phyloP scores from a whole-genome alignment of 2,113 vertebrate genomes.

The Lycaon pictus region DNA sequence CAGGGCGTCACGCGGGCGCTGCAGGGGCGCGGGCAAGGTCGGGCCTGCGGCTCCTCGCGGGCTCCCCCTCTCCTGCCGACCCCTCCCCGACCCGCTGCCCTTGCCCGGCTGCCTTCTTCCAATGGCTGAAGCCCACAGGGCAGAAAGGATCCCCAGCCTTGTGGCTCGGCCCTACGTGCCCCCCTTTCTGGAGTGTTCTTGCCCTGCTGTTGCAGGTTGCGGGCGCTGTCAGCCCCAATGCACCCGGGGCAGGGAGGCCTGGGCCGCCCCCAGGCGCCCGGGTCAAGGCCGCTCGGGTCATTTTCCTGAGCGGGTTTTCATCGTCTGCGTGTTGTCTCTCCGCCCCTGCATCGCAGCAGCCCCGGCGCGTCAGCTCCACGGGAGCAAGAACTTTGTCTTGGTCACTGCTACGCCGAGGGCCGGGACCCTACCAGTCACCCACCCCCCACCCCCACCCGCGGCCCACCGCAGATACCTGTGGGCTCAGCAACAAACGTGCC shows the following conservation, averaged over 20 bases:
- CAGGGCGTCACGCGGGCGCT: too few relatives aligned
- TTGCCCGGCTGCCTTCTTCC: not conserved
- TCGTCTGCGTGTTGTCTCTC: not conserved
- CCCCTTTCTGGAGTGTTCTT: not conserved
- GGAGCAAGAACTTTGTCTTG: not conserved
- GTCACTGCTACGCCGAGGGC: not conserved
- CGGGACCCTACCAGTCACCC: not conserved
- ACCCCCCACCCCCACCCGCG: too few relatives aligned
- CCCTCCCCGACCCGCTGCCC: not conserved
- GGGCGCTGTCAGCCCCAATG: not conserved
- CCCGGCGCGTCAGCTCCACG: not conserved
- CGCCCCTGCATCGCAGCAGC: not conserved
- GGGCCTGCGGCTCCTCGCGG: too few relatives aligned
- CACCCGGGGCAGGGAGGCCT: not conserved
- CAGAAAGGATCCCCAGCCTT: not conserved
- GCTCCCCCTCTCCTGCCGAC: too few relatives aligned
- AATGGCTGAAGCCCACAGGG: not conserved
- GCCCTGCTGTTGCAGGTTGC: not conserved
- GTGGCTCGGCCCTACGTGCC: not conserved
- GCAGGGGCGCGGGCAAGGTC: too few relatives aligned
- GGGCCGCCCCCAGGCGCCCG: too few relatives aligned
- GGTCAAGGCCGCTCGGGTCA: too few relatives aligned
- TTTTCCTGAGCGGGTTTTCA: not conserved
- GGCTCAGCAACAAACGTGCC: not conserved
- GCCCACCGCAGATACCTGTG: not conserved